Evolutionary conservation across 2,797 vertebrate species (phyloP), one percentile per base, ranked within the genome.

Genomic region (Petrocephalus schoutedeni): DNA sequence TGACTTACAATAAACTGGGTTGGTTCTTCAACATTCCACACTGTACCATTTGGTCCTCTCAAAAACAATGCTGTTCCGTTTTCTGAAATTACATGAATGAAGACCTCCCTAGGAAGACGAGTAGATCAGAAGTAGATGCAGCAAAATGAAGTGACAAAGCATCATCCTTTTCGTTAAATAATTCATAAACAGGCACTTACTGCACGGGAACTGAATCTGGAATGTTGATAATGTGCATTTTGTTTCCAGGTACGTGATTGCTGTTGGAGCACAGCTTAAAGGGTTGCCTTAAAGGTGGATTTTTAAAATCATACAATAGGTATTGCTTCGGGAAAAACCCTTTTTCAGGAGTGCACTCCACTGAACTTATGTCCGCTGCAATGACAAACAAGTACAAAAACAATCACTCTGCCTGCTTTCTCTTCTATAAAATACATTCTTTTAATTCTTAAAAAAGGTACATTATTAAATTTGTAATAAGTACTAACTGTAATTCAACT

Each of bases 141-240:
- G 32, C 1, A 61, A 21, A 64, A 14, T 45, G 21, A 45, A 61
- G 58, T 16, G n/a, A n/a, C 19, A 23, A 4, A 12, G 12, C 54
- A 41, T 61, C 14, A 41, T 49, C 14, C 3, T 86, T 61, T 57
- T 28, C 28, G 8, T 23, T 59, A 41, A 57, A 41, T 57, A 23
- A 10, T 59, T 45, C 58, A 86, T 61, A 49, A 67, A 57, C 21
- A 10, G 19, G 56, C 53, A 87, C 58, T 94, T 93, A 96, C 96
- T 94, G 53, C 86, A 92, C 57, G 32, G 0, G 86, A 32, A 89
- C 51, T 1, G 83, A 61, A 54, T 95, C 95, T 1, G 91, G 94
- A 88, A 96, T 95, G 91, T 96, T 96, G 86, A 96, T 92, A 84
- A 96, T 92, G 85, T 96, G 94, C 28, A 96, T 87, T 53, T 95